These are phyloP conservation scores for Channa maculata DNA, from an alignment of 2,113 vertebrate genomes.

Conservation along the genomic window DNA sequence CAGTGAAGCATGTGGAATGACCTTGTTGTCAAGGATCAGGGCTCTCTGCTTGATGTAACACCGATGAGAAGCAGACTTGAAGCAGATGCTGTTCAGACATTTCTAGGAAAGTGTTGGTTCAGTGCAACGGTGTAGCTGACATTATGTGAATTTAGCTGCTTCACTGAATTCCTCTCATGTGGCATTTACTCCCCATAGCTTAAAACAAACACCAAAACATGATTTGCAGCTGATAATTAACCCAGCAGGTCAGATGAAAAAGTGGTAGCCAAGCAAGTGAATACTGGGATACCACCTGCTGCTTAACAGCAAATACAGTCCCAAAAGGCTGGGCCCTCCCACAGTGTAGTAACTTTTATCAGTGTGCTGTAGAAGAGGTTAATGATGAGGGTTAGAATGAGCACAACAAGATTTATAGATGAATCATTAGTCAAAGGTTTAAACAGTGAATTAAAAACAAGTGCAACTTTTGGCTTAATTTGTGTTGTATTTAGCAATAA, in stretches of 20 bases:
- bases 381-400: slow-evolving; percentile 27
- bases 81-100: slow-evolving; percentile 26
- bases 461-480: too few relatives aligned
- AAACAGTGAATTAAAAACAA: too few relatives aligned
- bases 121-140: slow-evolving; percentile 12
- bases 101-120: slow-evolving; percentile 5
- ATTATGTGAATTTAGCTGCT: slow-evolving; percentile 39
- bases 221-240: slow-evolving; percentile 46
- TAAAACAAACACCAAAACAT: slow-evolving; percentile 47
- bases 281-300: slow-evolving; percentile 47
- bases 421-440: too few relatives aligned
- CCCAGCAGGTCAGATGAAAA: slow-evolving; percentile 51
- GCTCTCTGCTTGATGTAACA: background rate
- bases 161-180: slow-evolving; percentile 36
- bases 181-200: slow-evolving; percentile 30
- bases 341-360: slow-evolving; percentile 31
- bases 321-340: slow-evolving; percentile 12
- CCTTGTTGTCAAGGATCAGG: slow-evolving; percentile 5
- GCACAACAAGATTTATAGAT: too few relatives aligned
- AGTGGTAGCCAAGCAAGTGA: slow-evolving; percentile 27
- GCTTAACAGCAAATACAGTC: slow-evolving; percentile 41
- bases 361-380: slow-evolving; percentile 43
- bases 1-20: slow-evolving; percentile 21
- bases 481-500: too few relatives aligned
- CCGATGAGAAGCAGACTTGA: background rate